A percentile compares a stretch with the other conserved stretches of the same genome.
Evolutionary conservation across 1,140 invertebrate genomes (phyloP).

Genomic region (Mactra quadrangularis): DNA sequence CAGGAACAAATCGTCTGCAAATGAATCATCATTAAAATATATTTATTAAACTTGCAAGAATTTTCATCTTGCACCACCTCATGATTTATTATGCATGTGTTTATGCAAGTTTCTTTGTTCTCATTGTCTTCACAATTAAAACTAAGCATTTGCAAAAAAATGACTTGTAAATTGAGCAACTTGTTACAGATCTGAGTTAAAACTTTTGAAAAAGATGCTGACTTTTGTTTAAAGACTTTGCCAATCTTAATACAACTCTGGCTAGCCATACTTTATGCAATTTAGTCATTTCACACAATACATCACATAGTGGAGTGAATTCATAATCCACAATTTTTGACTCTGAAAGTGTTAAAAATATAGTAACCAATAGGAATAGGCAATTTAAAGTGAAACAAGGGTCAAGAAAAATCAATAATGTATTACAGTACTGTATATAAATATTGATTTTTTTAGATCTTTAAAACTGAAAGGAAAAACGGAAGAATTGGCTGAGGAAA

Average conservation of each 20-base stretch:
- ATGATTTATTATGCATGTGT: neutral
- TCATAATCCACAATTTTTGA: neutral
- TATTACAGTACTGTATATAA: neutral
- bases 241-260: too few relatives aligned
- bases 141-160: too few relatives aligned
- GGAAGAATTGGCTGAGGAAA: slow-evolving; percentile 48
- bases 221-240: too few relatives aligned
- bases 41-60: too few relatives aligned
- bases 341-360: neutral
- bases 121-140: too few relatives aligned
- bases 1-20: neutral
- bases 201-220: too few relatives aligned
- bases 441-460: slow-evolving; percentile 26
- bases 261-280: neutral
- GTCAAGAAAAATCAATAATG: neutral
- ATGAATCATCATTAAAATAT: too few relatives aligned
- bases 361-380: neutral
- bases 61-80: neutral
- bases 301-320: neutral
- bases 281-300: neutral
- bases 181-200: too few relatives aligned
- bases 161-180: too few relatives aligned
- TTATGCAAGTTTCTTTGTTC: too few relatives aligned
- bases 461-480: slow-evolving; percentile 53
- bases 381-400: neutral